Percentiles rank a stretch among this genome's conserved stretches.
These are phyloP conservation scores for Macrobrachium rosenbergii DNA, from an alignment of 1,140 invertebrate species.

Conservation along the genomic window DNA sequence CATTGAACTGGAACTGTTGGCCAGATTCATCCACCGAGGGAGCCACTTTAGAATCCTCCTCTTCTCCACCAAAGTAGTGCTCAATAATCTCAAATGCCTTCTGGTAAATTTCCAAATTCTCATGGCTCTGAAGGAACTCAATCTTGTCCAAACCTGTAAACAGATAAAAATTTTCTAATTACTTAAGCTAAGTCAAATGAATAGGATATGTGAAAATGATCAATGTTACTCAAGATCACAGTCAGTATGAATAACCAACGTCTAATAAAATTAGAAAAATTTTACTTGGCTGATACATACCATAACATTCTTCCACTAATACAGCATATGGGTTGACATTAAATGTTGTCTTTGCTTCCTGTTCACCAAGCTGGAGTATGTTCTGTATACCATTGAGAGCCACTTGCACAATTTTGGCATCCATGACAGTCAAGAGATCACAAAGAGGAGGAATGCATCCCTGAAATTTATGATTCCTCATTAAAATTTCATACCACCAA, in stretches of 20 bases:
- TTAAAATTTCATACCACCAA: no score
- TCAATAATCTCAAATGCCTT: constrained; percentile 97
- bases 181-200: no score
- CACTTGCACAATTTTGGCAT: constrained; percentile 97
- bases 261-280: not conserved
- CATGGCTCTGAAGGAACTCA: constrained; percentile 96
- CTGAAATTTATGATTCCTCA: constrained; percentile 67
- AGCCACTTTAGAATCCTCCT: constrained; percentile 83
- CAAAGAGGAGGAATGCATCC: constrained; percentile 95
- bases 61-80: constrained; percentile 92
- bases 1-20: constrained; percentile 71
- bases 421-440: constrained; percentile 93
- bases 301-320: constrained; percentile 95
- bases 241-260: not conserved
- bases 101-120: constrained; percentile 96
- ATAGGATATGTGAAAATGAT: constrained; percentile 10
- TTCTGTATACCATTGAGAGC: constrained; percentile 97
- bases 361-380: constrained; percentile 92
- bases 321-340: constrained; percentile 91
- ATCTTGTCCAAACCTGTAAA: constrained; percentile 94
- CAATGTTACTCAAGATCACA: not conserved
- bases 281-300: constrained; percentile 78
- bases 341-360: constrained; percentile 79
- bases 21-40: constrained; percentile 83
- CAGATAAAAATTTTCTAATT: constrained; percentile 65